Evolutionary conservation across 2,797 vertebrate genomes (phyloP), one percentile per base, ranked within the genome.

Genomic region (Tapera naevia): DNA sequence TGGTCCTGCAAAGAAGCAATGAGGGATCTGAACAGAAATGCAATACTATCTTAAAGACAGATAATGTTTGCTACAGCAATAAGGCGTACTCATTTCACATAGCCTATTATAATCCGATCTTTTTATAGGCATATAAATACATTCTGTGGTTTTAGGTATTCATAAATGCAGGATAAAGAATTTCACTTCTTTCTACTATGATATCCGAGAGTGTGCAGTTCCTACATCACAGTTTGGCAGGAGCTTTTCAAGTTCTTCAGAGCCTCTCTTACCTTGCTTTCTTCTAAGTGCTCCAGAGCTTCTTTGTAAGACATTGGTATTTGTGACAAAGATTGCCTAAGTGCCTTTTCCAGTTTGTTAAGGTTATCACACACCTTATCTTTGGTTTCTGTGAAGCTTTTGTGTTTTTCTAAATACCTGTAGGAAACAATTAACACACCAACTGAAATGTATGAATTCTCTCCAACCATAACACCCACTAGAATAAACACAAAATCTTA

Each of bases 321-420:
- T 4, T 94, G 96, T 66, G 94, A 88, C 88, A 98, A 89, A 58
- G 96, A 94, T 54, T 98, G 96, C 9, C 81, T 61, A 23, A 99
- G 98, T 54, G 71, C 82, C 17, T 89, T 95, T 95, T 98, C 98
- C 41, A 96, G 67, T 9, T 94, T 97, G 48, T 94, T 95, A 71
- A 99, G 94, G 39, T 94, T 80, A 88, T 94, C 93, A 33, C 91
- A 67, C 61, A 99, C 97, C 66, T 98, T 97, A 39, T 98, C 98
- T 80, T 97, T 98, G 61, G 81, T 81, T 76, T 97, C 93, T 57
- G 32, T 97, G 86, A 98, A 98, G 74, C 74, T 89, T 86, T 87
- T 97, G 80, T 98, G 94, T 91, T 97, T 97, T 95, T 98, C 98
- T 27, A 97, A 96, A 97, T 98, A 99, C 56, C 99, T 99, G 90